Evolutionary conservation across 2,888 invertebrate genomes (phyloP).

Genomic region (Taenaris catops): DNA sequence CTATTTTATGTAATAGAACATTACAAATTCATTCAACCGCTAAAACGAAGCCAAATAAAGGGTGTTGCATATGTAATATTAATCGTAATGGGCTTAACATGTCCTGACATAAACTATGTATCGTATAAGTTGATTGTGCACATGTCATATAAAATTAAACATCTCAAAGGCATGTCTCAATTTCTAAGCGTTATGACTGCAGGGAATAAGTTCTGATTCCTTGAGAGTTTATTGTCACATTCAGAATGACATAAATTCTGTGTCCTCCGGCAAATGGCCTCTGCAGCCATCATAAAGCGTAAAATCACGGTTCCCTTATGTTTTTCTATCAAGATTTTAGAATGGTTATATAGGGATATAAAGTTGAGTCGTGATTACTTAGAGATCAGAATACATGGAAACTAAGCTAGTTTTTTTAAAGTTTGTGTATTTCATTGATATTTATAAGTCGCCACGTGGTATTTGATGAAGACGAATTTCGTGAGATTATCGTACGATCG

Average conservation of each 20-base stretch:
- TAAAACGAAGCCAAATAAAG: too few species aligned
- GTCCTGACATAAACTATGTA: conserved; percentile 1
- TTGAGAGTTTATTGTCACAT: conserved; percentile 42
- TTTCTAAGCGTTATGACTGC: conserved; percentile 30
- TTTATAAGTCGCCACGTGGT: too few species aligned
- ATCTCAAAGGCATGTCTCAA: conserved; percentile 21
- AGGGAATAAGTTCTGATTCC: conserved; percentile 32
- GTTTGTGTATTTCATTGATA: too few species aligned
- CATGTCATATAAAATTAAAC: conserved; percentile 22
- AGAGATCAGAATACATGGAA: too few species aligned
- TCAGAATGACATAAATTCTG: conserved; percentile 39
- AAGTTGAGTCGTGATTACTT: too few species aligned
- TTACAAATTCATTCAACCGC: too few species aligned
- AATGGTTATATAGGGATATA: conserved; percentile 1
- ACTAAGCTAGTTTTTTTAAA: too few species aligned
- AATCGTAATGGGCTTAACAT: too few species aligned
- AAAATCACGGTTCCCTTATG: conserved; percentile 47
- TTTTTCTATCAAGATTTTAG: conserved; percentile 18
- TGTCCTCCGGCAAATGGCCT: conserved; percentile 45
- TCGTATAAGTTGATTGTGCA: conserved; percentile 8
- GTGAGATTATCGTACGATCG: too few species aligned
- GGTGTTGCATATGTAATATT: too few species aligned
- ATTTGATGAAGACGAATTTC: too few species aligned
- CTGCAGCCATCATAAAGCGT: conserved; percentile 49
- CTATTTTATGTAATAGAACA: too few species aligned